Conservation (phyloP, 2,797 vertebrate species). For the Balearica regulorum region DNA sequence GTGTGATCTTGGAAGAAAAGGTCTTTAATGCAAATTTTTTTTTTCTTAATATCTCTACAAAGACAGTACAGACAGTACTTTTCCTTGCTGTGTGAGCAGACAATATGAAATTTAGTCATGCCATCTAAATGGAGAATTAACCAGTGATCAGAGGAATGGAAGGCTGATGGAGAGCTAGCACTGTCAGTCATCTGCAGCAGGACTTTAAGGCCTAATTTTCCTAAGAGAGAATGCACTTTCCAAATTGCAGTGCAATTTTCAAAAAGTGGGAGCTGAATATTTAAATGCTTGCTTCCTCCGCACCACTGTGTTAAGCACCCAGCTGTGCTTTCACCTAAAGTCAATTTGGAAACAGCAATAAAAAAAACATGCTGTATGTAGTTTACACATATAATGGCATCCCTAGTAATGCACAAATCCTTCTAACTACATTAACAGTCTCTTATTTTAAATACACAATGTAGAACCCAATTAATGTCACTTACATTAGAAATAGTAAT, state of each 20-base stretch:
- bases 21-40: neutral
- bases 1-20: neutral
- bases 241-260: conserved; percentile 72
- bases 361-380: neutral
- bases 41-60: neutral
- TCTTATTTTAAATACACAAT: neutral
- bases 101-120: conserved; percentile 55
- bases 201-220: conserved; percentile 68
- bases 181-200: conserved; percentile 60
- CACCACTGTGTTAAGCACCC: conserved; percentile 30
- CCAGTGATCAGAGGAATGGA: conserved; percentile 55
- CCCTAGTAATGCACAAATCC: neutral
- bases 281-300: conserved; percentile 54
- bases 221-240: conserved; percentile 68
- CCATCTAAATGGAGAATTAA: conserved; percentile 58
- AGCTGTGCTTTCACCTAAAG: conserved; percentile 57
- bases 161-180: conserved; percentile 62
- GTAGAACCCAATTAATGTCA: neutral
- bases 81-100: conserved; percentile 36
- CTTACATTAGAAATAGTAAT: neutral
- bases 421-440: neutral
- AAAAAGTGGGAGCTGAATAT: conserved; percentile 65
- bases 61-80: neutral
- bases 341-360: conserved; percentile 45
- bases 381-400: conserved; percentile 45